Percentiles rank a stretch among this genome's conserved stretches.
phyloP scores from a whole-genome alignment of 1,140 invertebrate genomes.

The Brachionus asplanchnoidis region DNA sequence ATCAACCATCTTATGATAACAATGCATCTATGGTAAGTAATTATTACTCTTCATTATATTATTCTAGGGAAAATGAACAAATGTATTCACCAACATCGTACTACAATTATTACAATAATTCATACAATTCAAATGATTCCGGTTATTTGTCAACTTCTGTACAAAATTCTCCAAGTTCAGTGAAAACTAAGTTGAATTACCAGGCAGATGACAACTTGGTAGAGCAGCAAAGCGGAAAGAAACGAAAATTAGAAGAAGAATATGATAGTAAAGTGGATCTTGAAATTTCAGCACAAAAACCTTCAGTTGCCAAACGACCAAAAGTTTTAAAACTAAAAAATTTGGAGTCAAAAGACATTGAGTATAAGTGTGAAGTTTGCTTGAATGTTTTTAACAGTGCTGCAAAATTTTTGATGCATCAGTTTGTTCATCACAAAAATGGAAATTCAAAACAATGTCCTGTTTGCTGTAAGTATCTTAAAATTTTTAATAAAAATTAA shows the following conservation, averaged over 20 bases:
- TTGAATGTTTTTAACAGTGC: conserved; percentile 16
- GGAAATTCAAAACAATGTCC: conserved; percentile 40
- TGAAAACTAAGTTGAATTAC: neutral
- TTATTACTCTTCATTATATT: neutral
- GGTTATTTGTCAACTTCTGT: neutral
- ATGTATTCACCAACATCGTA: neutral
- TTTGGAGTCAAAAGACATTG: neutral
- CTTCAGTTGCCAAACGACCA: neutral
- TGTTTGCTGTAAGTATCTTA: conserved; percentile 39
- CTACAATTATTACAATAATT: neutral
- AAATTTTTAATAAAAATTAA: neutral
- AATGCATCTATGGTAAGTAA: neutral
- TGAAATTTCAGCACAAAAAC: neutral
- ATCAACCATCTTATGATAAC: neutral
- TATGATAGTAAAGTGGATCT: neutral
- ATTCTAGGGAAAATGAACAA: neutral
- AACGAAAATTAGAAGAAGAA: neutral
- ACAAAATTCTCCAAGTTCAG: neutral
- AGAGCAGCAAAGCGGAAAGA: neutral
- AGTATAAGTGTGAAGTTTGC: conserved; percentile 18
- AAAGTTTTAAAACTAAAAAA: conserved; percentile 11
- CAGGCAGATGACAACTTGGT: neutral
- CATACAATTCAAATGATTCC: neutral
- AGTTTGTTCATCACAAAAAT: conserved; percentile 28
- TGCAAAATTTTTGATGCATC: conserved; percentile 35